phyloP scores from a whole-genome alignment of 1,140 invertebrate genomes.

The Ips nitidus region DNA sequence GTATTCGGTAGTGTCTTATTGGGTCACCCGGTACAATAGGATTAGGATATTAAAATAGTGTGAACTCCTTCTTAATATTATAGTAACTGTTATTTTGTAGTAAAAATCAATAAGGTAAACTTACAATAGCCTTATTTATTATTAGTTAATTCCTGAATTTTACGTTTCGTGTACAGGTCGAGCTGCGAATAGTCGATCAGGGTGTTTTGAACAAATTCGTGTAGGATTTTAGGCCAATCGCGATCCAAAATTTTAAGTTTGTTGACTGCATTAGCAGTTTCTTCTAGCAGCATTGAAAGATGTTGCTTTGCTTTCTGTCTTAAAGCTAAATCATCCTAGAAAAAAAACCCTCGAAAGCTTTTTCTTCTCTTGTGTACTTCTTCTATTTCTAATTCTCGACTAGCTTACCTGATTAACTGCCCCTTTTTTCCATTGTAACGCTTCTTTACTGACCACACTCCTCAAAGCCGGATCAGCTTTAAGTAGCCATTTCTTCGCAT shows the following conservation, averaged over 20 bases:
- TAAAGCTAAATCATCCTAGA: conserved; percentile 69
- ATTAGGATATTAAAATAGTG: too few relatives aligned
- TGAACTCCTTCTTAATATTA: too few relatives aligned
- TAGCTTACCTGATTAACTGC: conserved; percentile 61
- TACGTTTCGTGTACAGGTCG: conserved; percentile 70
- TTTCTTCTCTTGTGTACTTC: not conserved
- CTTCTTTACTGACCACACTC: conserved; percentile 82
- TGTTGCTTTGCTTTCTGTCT: conserved; percentile 70
- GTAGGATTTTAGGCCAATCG: conserved; percentile 72
- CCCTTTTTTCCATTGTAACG: conserved; percentile 75
- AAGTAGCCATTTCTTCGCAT: conserved; percentile 71
- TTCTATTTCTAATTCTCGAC: not conserved
- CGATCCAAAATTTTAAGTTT: conserved; percentile 71
- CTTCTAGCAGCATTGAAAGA: conserved; percentile 66
- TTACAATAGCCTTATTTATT: too few relatives aligned
- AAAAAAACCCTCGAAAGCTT: conserved; percentile 28
- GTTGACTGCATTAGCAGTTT: conserved; percentile 71
- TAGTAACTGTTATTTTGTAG: too few relatives aligned
- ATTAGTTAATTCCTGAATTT: conserved; percentile 48
- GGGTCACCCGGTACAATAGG: too few relatives aligned
- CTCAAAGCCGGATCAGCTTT: conserved; percentile 73
- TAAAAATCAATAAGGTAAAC: too few relatives aligned
- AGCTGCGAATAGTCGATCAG: conserved; percentile 75
- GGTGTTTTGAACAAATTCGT: conserved; percentile 73
- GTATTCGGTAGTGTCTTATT: too few relatives aligned